Evolutionary conservation across 2,797 vertebrate genomes (phyloP).

Genomic region (Numenius phaeopus): DNA sequence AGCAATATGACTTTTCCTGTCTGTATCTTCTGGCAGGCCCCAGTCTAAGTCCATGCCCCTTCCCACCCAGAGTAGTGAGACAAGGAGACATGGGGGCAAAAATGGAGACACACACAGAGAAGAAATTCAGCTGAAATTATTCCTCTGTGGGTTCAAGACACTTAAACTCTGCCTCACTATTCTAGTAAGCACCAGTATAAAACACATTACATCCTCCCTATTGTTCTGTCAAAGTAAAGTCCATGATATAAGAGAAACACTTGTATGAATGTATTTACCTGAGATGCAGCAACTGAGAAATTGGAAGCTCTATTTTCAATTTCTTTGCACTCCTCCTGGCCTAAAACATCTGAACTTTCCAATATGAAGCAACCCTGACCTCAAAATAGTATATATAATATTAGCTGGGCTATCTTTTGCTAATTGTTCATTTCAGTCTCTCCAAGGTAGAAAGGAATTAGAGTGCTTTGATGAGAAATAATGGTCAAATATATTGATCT

Average conservation of each 20-base stretch:
- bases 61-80: background rate
- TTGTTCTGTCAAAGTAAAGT: background rate
- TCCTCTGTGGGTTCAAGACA: background rate
- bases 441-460: constrained; percentile 63
- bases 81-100: background rate
- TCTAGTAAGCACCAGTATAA: background rate
- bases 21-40: background rate
- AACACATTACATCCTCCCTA: background rate
- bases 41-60: background rate
- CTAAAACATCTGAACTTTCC: background rate
- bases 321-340: background rate
- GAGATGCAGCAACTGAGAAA: background rate
- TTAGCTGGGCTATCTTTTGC: constrained; percentile 4
- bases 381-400: constrained; percentile 52
- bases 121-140: background rate
- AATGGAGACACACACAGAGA: background rate
- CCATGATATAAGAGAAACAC: background rate
- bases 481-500: constrained; percentile 63
- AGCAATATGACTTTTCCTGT: background rate
- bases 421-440: constrained; percentile 56
- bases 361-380: background rate
- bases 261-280: background rate
- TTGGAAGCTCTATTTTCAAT: background rate
- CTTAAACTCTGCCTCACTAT: background rate
- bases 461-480: constrained; percentile 72